A percentile compares a stretch with the other conserved stretches of the same genome.
Evolutionary conservation across 2,113 vertebrate species (phyloP).

Genomic region (Mormyrus lacerda): DNA sequence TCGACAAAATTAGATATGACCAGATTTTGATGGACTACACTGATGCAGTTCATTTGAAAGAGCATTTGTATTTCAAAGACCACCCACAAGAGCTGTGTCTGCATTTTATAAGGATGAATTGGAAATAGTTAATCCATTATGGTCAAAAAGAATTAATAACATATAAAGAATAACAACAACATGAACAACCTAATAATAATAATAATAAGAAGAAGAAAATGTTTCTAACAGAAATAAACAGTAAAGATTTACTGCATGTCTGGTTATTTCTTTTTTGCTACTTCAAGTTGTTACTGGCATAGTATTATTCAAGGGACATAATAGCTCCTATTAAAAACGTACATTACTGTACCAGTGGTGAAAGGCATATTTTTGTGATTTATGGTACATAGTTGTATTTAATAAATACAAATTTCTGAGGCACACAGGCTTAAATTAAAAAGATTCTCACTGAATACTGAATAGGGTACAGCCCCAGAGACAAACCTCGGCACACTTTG

Average conservation of each 20-base stretch:
- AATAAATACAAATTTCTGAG: neutral
- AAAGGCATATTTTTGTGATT: neutral
- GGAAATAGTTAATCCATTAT: too few species aligned
- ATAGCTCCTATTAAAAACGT: neutral
- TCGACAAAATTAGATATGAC: too few species aligned
- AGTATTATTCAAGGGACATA: neutral
- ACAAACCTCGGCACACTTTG: neutral
- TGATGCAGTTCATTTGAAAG: too few species aligned
- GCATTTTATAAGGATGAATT: too few species aligned
- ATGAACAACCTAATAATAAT: too few species aligned
- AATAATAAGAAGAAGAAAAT: too few species aligned
- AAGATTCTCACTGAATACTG: neutral
- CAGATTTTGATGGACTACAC: too few species aligned
- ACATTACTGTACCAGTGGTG: neutral
- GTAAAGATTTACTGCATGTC: neutral
- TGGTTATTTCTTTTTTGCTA: neutral
- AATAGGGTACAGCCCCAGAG: neutral
- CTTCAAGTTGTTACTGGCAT: neutral
- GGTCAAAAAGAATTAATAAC: too few species aligned
- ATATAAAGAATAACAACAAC: too few species aligned
- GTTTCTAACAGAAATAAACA: neutral
- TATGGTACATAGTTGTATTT: neutral
- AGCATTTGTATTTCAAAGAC: too few species aligned
- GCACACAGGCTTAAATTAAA: neutral
- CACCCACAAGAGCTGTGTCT: too few species aligned